Base-by-base conservation (phyloP, 2,113 vertebrate genomes). In the Pleuronectes platessa region DNA sequence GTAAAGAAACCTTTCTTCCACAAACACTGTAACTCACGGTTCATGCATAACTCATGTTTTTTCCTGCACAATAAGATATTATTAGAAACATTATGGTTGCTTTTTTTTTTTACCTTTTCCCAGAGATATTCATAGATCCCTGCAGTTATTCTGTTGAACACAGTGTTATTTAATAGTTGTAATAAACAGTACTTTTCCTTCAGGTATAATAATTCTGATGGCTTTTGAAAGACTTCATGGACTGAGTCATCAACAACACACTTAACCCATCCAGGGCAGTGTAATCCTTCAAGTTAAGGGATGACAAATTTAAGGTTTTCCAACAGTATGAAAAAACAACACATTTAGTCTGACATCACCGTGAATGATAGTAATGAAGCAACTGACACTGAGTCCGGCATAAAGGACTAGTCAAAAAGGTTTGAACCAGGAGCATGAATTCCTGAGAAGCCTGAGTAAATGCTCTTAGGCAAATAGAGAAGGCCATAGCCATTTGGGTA, bases 401-500 rank as follows among this genome's bases (percentile, higher is more conserved):
- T 69, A 64, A 71, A 82, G 76, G 71, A 80, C 71, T 68, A 68
- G 84, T 81, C 66, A 83, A 69, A 82, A 79, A 90, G 91, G 74
- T 86, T 69, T 59, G 74, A 82, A 86, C 86, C 61, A 76, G 78
- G 74, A 74, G 75, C 51, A 42, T 75, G 82, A 82, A 83, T 90
- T 65, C 78, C 69, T 18, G 26, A 85, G 81, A 79, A 81, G 74
- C 79, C 67, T 61, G 51, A 91, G 85, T 92, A 92, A 93, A 94
- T 90, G 94, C 93, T 94, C 92, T 93, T 92, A 93, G 90, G 91
- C 89, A 93, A 91, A 94, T 93, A 89, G 85, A 86, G 84, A 78
- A 89, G 80, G 75, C 89, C 84, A 75, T 62, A 84, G 85, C 91
- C 92, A 92, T 94, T 93, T 93, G 91, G 89, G 87, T 92, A 93